phyloP scores from a whole-genome alignment of 2,113 vertebrate genomes.

The Vombatus ursinus region DNA sequence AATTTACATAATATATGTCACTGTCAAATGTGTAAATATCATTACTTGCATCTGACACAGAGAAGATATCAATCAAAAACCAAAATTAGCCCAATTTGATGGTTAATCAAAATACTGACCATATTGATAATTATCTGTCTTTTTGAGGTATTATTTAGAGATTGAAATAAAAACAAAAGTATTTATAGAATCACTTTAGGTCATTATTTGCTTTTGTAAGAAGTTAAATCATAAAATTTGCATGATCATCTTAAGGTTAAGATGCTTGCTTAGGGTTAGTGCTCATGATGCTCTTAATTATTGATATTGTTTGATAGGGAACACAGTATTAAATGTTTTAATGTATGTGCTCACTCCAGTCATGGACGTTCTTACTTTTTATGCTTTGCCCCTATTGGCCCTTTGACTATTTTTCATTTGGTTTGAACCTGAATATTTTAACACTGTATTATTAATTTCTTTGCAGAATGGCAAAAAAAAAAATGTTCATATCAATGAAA shows the following conservation, averaged over 20 bases:
- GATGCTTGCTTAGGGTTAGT: constrained; percentile 15
- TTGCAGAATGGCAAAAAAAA: constrained; percentile 3
- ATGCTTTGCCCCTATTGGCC: constrained; percentile 26
- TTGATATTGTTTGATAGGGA: constrained; percentile 23
- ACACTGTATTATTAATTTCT: constrained; percentile 51
- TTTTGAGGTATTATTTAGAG: constrained; percentile 48
- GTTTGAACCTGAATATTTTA: constrained; percentile 44
- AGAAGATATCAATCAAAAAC: constrained; percentile 53
- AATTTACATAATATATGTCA: constrained; percentile 22
- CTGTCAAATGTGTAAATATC: constrained; percentile 57
- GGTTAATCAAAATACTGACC: constrained; percentile 40
- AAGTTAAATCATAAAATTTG: constrained; percentile 9
- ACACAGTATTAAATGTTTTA: constrained; percentile 47
- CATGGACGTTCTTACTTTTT: constrained; percentile 14
- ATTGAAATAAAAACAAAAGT: constrained; percentile 30
- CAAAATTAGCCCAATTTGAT: neutral
- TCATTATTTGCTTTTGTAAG: constrained; percentile 48
- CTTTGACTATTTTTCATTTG: constrained; percentile 50
- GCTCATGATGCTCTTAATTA: constrained; percentile 32
- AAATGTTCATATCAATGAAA: constrained; percentile 30
- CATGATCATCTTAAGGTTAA: neutral
- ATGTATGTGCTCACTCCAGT: constrained; percentile 34
- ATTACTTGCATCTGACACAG: constrained; percentile 24
- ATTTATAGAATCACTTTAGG: neutral
- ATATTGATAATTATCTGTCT: constrained; percentile 25